Evolutionary conservation across 1,140 invertebrate genomes (phyloP).

Genomic region (Trichomalopsis sarcophagae): DNA sequence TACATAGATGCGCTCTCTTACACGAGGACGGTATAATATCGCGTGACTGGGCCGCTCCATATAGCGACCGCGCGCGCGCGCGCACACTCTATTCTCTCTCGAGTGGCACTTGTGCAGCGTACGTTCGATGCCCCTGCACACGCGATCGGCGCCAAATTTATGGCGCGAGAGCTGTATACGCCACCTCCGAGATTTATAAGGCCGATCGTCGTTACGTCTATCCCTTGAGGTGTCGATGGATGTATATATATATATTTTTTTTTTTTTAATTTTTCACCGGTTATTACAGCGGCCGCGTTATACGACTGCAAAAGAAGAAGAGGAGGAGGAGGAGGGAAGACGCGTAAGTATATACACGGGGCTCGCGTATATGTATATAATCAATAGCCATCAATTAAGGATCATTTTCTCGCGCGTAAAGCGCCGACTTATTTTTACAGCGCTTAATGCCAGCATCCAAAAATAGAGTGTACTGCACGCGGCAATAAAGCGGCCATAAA

Average conservation of each 20-base stretch:
- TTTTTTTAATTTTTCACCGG: neutral
- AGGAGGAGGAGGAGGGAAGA: no score
- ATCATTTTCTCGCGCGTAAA: no score
- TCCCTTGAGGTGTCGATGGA: neutral
- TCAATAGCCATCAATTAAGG: no score
- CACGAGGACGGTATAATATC: slow-evolving; percentile 35
- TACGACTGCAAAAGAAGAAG: no score
- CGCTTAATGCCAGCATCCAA: no score
- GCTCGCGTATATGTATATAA: no score
- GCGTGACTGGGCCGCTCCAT: slow-evolving; percentile 49
- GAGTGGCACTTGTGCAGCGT: slow-evolving; percentile 41
- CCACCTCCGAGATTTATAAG: neutral
- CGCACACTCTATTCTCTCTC: slow-evolving; percentile 48
- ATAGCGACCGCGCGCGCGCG: slow-evolving; percentile 38
- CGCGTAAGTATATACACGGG: no score
- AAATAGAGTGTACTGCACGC: no score
- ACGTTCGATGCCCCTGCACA: slow-evolving; percentile 36
- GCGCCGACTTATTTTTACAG: no score
- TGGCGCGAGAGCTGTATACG: slow-evolving; percentile 6
- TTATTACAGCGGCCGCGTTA: neutral
- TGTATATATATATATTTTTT: neutral
- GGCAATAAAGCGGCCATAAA: neutral
- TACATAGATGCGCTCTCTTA: neutral
- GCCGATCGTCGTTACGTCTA: neutral
- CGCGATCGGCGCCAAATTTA: slow-evolving; percentile 46